A percentile compares a stretch with the other conserved stretches of the same genome.
Evolutionary conservation across 2,888 invertebrate genomes (phyloP).

Genomic region (Anthrax anthrax): DNA sequence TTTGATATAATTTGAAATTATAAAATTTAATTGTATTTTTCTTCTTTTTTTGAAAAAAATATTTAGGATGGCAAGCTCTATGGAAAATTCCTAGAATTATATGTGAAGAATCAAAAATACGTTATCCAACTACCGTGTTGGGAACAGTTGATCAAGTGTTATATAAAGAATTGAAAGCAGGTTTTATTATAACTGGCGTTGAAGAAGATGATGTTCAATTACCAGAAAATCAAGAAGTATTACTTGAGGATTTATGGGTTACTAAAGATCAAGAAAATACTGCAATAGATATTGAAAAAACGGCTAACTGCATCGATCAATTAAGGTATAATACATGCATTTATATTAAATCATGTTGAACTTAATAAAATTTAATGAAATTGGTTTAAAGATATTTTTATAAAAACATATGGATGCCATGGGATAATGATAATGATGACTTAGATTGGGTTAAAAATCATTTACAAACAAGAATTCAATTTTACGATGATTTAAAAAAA

Average conservation of each 20-base stretch:
- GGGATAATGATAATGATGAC: constrained; percentile 44
- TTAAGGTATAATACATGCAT: constrained; percentile 17
- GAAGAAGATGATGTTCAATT: constrained; percentile 42
- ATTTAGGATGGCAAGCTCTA: constrained; percentile 43
- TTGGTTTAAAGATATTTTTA: constrained; percentile 41
- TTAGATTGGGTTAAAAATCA: constrained; percentile 41
- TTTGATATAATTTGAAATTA: neutral
- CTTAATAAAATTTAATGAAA: constrained; percentile 2
- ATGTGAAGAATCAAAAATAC: constrained; percentile 42
- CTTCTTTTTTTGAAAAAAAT: neutral
- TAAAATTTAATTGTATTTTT: neutral
- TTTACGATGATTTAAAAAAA: constrained; percentile 44
- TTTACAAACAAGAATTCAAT: constrained; percentile 38
- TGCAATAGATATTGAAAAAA: constrained; percentile 38
- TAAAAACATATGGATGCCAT: constrained; percentile 45
- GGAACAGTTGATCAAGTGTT: constrained; percentile 40
- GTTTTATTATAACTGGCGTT: constrained; percentile 40
- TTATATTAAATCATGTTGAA: neutral
- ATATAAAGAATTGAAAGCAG: constrained; percentile 36
- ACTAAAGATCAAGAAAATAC: constrained; percentile 39
- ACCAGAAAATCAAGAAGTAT: constrained; percentile 40
- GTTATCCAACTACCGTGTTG: constrained; percentile 44
- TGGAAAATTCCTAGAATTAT: constrained; percentile 46
- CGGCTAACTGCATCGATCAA: constrained; percentile 43
- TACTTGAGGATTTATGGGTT: constrained; percentile 42